Percentiles rank a stretch among this genome's conserved stretches.
phyloP scores from a whole-genome alignment of 2,888 invertebrate species.

The Drosophila multiciliata region DNA sequence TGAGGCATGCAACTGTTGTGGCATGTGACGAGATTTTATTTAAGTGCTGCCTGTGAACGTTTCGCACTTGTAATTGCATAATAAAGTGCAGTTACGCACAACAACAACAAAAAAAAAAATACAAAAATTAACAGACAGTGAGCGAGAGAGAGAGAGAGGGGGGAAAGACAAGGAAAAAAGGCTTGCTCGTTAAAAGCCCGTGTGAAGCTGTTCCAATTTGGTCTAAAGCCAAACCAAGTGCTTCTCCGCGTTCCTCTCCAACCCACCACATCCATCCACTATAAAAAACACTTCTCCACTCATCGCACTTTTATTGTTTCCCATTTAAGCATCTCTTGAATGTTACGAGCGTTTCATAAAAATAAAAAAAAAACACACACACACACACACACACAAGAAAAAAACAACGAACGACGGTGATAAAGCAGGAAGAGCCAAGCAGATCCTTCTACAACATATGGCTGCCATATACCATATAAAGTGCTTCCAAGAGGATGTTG shows the following conservation, averaged over 20 bases:
- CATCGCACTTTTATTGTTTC: slow-evolving; percentile 62
- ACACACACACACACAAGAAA: neutral
- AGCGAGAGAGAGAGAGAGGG: neutral
- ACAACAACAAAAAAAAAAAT: neutral
- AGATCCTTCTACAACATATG: slow-evolving; percentile 44
- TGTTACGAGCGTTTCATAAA: slow-evolving; percentile 74
- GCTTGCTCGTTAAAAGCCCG: slow-evolving; percentile 45
- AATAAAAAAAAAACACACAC: no score
- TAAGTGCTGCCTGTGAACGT: slow-evolving; percentile 43
- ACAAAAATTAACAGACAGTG: neutral
- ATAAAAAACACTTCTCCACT: slow-evolving; percentile 7
- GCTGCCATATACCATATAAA: slow-evolving; percentile 32
- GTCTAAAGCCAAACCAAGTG: slow-evolving; percentile 35
- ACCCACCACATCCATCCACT: neutral
- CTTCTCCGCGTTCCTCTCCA: neutral
- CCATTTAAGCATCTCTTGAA: slow-evolving; percentile 74
- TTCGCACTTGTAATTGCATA: slow-evolving; percentile 70
- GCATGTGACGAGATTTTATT: slow-evolving; percentile 4
- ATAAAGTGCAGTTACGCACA: slow-evolving; percentile 58
- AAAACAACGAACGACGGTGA: slow-evolving; percentile 27
- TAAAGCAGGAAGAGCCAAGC: slow-evolving; percentile 47
- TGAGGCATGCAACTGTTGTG: slow-evolving; percentile 1
- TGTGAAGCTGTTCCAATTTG: slow-evolving; percentile 40
- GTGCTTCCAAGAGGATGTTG: slow-evolving; percentile 1
- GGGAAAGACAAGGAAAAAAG: neutral